Base-by-base conservation (phyloP, 2,888 invertebrate species). In the Parelbella ahira region DNA sequence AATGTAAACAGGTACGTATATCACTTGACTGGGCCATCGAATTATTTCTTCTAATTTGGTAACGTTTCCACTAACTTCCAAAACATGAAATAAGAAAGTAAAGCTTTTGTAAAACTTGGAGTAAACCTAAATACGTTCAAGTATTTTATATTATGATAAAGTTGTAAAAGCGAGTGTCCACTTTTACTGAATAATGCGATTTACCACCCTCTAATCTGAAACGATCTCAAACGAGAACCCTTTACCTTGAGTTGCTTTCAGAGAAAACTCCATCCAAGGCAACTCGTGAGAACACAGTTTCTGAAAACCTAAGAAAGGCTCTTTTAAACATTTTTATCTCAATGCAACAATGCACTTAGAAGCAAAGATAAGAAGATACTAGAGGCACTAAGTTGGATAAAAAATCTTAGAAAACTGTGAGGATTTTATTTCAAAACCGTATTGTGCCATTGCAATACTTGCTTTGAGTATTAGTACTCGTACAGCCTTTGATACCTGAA, bases 331-430 rank as follows among this genome's bases (percentile, higher is more conserved):
- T 38, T 42, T 41, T 34, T 34, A 42, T 21, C 21, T 28, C 15
- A 34, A 23, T 28, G 15, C 34, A 34, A 42, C 42, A 42, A 42
- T 34, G 34, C 33, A 34, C 10, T 28, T 34, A 42, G 12, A 15
- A 25, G 23, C 10, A 41, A 18, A 32, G 25, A 20, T 25, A 41
- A 39, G 32, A 27, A 10, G 9, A 8, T 34, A 28, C 27, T 15
- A 34, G 20, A 42, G 28, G 6, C 25, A 15, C 34, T 34, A 18
- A 42, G 10, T 12, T 34, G 11, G 10, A n/a, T 7, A 13, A 21
- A 18, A n/a, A 15, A 10, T 25, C 11, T 27, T 7, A 30, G 7
- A 23, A 29, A 15, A 15, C 18, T 29, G 6, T 15, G 4, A 1
- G 29, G 5, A 23, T 15, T 29, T 20, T 21, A 13, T 37, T 10